Evolutionary conservation across 2,113 vertebrate genomes (phyloP).

Genomic region (Cyprinodon brontotheroides): DNA sequence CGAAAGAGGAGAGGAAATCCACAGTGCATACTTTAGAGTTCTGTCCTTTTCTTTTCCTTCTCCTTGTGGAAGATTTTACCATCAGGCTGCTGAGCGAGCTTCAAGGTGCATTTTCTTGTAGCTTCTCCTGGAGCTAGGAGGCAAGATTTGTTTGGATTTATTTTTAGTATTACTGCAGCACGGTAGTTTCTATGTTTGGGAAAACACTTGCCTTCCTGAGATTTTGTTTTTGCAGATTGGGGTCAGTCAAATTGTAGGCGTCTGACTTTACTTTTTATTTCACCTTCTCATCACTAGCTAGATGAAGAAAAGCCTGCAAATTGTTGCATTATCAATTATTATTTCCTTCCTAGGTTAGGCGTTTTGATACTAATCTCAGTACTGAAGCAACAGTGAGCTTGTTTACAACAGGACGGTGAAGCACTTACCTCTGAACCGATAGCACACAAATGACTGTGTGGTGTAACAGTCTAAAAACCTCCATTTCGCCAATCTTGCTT

Average conservation of each 20-base stretch:
- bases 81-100: neutral
- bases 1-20: neutral
- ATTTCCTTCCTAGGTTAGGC: neutral
- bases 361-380: too few species aligned
- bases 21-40: neutral
- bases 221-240: constrained; percentile 13
- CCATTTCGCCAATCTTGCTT: neutral
- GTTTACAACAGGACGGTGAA: neutral
- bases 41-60: neutral
- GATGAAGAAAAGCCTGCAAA: neutral
- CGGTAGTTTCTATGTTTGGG: neutral
- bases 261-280: neutral
- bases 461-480: neutral
- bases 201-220: constrained; percentile 8
- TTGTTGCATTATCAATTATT: neutral
- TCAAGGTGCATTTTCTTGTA: neutral
- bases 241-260: constrained; percentile 6
- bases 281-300: neutral
- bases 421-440: neutral
- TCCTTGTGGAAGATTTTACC: too few species aligned
- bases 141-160: neutral
- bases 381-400: neutral
- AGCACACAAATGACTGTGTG: neutral
- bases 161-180: too few species aligned
- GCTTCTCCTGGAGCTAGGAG: neutral